These are phyloP conservation scores for Phthorimaea operculella DNA, from an alignment of 1,140 invertebrate species.

Conservation along the genomic window DNA sequence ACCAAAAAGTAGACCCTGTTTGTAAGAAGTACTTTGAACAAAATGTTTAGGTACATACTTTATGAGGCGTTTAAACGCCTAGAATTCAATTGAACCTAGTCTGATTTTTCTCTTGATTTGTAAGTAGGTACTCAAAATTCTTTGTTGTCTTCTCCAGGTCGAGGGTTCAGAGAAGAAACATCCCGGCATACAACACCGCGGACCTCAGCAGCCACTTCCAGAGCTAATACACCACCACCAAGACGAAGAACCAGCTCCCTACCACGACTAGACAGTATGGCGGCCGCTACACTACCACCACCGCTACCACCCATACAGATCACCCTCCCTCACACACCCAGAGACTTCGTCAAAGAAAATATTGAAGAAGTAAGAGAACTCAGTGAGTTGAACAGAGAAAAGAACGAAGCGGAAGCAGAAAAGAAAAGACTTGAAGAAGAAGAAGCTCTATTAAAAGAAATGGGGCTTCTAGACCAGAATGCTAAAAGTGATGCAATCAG, in stretches of 20 bases:
- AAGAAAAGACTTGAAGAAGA: conserved; percentile 57
- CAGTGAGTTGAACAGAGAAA: conserved; percentile 63
- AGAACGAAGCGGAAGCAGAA: conserved; percentile 61
- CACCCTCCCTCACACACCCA: conserved; percentile 43
- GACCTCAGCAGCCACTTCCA: conserved; percentile 57
- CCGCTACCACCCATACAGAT: conserved; percentile 36
- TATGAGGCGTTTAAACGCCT: too few species aligned
- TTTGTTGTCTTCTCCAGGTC: conserved; percentile 28
- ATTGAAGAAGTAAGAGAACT: conserved; percentile 64
- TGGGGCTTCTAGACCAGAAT: conserved; percentile 52
- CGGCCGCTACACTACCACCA: conserved; percentile 41
- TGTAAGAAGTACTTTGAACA: too few species aligned
- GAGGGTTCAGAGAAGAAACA: conserved; percentile 61
- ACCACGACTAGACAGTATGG: conserved; percentile 53
- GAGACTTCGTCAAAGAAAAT: conserved; percentile 64
- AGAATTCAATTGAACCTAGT: too few species aligned
- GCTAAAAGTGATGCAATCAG: conserved; percentile 22
- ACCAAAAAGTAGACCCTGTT: too few species aligned
- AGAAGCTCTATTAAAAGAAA: conserved; percentile 59
- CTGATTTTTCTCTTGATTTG: too few species aligned
- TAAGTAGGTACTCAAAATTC: background rate
- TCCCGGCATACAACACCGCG: conserved; percentile 62
- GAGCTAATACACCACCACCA: conserved; percentile 41
- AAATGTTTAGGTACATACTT: too few species aligned
- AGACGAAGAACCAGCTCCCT: conserved; percentile 51